A percentile compares a stretch with the other conserved stretches of the same genome.
These are phyloP conservation scores for Hippopotamus amphibius DNA, from an alignment of 2,113 vertebrate genomes.

Conservation along the genomic window DNA sequence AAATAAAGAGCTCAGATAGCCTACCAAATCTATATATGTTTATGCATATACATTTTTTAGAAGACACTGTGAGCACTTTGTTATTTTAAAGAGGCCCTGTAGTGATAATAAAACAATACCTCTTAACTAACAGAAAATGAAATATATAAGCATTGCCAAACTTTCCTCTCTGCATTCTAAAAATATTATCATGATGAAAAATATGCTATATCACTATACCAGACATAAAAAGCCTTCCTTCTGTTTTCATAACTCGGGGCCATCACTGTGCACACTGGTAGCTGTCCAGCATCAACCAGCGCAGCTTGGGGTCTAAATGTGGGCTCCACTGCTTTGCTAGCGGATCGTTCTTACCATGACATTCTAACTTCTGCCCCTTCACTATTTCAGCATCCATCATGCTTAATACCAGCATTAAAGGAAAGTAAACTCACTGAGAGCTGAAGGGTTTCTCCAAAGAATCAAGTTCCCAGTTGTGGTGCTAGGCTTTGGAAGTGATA, in stretches of 20 bases:
- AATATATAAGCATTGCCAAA: background rate
- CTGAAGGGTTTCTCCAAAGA: background rate
- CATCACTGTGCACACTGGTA: accelerated
- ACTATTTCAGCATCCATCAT: background rate
- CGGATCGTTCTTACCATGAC: background rate
- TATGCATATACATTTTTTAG: background rate
- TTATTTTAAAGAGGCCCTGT: background rate
- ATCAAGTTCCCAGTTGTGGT: background rate
- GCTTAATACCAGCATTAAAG: background rate
- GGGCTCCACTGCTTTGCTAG: background rate
- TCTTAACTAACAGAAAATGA: slow-evolving; percentile 39
- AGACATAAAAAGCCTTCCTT: background rate
- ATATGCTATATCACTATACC: background rate
- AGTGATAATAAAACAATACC: background rate
- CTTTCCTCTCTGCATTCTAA: background rate
- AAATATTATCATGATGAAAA: slow-evolving; percentile 27
- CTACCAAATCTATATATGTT: background rate
- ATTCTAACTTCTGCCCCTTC: background rate
- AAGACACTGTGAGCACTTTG: background rate
- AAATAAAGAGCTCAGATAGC: background rate
- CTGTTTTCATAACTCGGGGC: background rate
- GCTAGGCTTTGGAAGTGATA: background rate
- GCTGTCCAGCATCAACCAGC: background rate
- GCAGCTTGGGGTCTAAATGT: background rate
- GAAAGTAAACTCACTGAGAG: background rate